A percentile compares a stretch with the other conserved stretches of the same genome.
phyloP scores from a whole-genome alignment of 2,797 vertebrate species.

The Cyclura pinguis region DNA sequence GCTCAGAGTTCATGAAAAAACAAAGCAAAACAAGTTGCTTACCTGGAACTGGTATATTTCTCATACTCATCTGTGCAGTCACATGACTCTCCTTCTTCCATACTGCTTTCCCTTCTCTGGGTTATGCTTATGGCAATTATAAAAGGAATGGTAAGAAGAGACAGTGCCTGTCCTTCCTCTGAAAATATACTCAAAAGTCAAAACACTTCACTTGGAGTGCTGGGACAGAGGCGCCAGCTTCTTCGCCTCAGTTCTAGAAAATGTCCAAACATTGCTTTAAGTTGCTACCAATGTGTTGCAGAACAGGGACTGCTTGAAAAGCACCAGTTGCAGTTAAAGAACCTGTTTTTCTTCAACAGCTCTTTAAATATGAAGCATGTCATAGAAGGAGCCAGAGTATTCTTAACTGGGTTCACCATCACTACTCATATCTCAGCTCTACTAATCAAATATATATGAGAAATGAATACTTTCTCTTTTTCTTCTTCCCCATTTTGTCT shows the following conservation, averaged over 20 bases:
- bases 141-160: background rate
- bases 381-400: background rate
- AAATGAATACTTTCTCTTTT: conserved; percentile 20
- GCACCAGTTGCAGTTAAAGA: background rate
- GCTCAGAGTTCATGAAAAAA: background rate
- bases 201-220: background rate
- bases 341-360: background rate
- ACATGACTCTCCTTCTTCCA: background rate
- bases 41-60: background rate
- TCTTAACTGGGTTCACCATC: conserved; percentile 19
- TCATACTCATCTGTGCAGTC: background rate
- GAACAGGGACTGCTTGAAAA: background rate
- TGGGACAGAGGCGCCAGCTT: background rate
- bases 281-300: background rate
- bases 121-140: background rate
- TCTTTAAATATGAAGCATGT: conserved; percentile 3
- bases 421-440: background rate
- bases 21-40: background rate
- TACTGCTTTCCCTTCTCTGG: background rate
- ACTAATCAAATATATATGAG: conserved; percentile 23
- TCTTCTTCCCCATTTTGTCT: background rate
- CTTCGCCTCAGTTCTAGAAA: background rate
- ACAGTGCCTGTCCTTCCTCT: background rate
- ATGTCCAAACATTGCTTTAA: background rate
- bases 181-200: background rate